Conservation (phyloP, 2,113 vertebrate genomes). For the Odontophorus gujanensis region DNA sequence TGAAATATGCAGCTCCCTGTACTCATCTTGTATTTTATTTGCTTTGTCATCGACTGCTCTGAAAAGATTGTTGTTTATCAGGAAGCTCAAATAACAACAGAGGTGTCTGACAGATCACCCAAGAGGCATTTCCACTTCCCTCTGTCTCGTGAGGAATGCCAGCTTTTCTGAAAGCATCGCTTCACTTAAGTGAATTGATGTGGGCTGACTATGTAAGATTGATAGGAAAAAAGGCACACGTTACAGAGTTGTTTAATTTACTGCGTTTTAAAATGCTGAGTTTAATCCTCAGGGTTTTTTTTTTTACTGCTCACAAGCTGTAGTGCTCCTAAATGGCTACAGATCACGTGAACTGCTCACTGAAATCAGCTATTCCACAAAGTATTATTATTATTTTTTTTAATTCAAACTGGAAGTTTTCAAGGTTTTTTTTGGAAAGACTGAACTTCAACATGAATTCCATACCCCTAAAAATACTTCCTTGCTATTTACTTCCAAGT, state of each 20-base stretch:
- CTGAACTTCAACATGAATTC: background rate
- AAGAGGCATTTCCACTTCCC: background rate
- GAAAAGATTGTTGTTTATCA: background rate
- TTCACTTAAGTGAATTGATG: conserved; percentile 2
- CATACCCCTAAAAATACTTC: background rate
- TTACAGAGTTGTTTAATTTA: background rate
- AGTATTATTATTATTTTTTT: background rate
- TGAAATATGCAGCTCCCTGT: background rate
- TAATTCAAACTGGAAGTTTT: background rate
- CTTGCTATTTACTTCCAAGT: background rate
- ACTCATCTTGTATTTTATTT: background rate
- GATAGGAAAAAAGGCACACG: background rate
- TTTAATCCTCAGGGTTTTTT: background rate
- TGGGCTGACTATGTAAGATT: background rate
- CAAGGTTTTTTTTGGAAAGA: background rate
- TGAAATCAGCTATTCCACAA: background rate
- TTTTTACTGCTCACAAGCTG: background rate
- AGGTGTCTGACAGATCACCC: background rate
- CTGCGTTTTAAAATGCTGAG: background rate
- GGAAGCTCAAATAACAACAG: conserved; percentile 8
- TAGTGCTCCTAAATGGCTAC: background rate
- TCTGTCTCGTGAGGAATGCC: background rate
- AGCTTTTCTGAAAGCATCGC: background rate
- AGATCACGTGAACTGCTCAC: background rate
- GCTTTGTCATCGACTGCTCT: background rate